Evolutionary conservation across 2,797 vertebrate genomes (phyloP).

Genomic region (Paratrypauchen microcephalus): DNA sequence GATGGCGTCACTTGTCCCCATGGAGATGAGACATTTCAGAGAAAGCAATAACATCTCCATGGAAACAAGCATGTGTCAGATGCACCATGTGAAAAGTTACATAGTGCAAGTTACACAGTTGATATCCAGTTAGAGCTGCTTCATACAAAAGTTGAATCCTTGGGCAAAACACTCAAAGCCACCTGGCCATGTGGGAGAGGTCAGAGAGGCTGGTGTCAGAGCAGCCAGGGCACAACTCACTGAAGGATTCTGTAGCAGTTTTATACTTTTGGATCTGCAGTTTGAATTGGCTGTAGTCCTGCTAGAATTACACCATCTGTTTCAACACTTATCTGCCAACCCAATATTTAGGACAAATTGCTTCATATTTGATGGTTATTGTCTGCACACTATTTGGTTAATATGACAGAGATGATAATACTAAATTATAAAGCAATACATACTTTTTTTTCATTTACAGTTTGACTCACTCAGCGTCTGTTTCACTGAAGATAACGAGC

Average conservation of each 20-base stretch:
- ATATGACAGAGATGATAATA: background rate
- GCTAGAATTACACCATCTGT: background rate
- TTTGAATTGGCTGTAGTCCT: background rate
- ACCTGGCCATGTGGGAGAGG: background rate
- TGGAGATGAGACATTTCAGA: no score
- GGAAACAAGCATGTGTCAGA: no score
- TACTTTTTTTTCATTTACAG: slow-evolving; percentile 19
- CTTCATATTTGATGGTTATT: background rate
- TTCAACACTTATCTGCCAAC: slow-evolving; percentile 1
- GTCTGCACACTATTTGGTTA: no score
- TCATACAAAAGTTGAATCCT: no score
- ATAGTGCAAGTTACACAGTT: no score
- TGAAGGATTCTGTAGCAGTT: background rate
- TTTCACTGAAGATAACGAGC: background rate
- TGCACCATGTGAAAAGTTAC: no score
- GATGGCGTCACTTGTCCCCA: no score
- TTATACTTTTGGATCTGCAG: background rate
- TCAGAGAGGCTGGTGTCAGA: background rate
- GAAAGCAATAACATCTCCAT: no score
- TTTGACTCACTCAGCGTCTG: background rate
- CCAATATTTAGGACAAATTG: background rate
- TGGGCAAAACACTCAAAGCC: no score
- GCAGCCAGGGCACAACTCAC: background rate
- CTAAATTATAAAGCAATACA: background rate
- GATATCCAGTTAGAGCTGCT: no score